A percentile compares a stretch with the other conserved stretches of the same genome.
Conservation (phyloP, 2,113 vertebrate species). For the Heptranchias perlo region DNA sequence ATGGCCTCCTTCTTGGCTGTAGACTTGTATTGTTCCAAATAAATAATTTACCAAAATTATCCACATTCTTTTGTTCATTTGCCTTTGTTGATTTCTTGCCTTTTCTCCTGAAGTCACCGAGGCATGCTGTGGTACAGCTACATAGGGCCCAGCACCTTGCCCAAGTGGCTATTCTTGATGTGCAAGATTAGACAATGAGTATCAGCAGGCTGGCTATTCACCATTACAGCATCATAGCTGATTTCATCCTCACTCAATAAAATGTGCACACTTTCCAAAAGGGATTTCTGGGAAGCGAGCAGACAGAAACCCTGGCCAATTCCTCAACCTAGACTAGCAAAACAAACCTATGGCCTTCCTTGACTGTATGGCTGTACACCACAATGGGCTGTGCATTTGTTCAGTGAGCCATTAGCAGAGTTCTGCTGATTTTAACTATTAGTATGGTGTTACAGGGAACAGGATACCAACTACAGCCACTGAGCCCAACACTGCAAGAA, state of each 20-base stretch:
- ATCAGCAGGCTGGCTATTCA: not conserved
- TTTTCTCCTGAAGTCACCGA: not conserved
- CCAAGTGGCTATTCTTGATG: constrained; percentile 13
- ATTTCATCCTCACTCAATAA: not conserved
- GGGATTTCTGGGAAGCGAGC: not conserved
- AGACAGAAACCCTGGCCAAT: not conserved
- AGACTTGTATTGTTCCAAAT: not conserved
- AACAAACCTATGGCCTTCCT: not conserved
- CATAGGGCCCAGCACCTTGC: not conserved
- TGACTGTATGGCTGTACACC: not conserved
- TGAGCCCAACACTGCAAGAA: not conserved
- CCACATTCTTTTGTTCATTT: not conserved
- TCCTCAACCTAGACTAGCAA: not conserved
- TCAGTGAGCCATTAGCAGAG: not conserved
- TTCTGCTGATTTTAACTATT: not conserved
- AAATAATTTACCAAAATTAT: not conserved
- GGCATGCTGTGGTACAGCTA: not conserved
- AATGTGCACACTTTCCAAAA: not conserved
- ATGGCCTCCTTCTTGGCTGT: not conserved
- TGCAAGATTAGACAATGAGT: not conserved
- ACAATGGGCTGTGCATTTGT: not conserved
- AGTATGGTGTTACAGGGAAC: not conserved
- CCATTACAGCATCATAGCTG: not conserved
- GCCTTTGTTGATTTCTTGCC: not conserved
- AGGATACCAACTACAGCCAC: not conserved